Evolutionary conservation across 2,888 invertebrate genomes (phyloP).

Genomic region (Syritta pipiens): DNA sequence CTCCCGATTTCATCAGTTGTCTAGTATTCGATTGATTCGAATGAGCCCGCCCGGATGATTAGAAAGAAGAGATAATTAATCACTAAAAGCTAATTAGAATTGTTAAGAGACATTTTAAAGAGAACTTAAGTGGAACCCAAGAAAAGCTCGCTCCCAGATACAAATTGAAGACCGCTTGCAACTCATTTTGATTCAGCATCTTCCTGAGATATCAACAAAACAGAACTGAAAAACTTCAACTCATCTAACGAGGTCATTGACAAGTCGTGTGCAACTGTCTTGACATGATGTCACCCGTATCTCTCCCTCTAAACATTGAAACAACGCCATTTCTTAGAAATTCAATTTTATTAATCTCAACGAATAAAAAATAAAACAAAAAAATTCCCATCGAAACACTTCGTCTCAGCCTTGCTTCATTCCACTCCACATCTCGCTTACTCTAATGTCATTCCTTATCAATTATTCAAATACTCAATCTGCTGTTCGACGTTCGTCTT

Average conservation of each 20-base stretch:
- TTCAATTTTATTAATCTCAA: slow-evolving; percentile 5
- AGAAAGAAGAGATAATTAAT: no score
- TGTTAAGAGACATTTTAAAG: no score
- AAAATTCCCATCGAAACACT: not conserved
- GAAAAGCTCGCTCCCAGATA: no score
- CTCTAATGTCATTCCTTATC: slow-evolving; percentile 3
- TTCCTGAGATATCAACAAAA: no score
- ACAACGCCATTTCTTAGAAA: not conserved
- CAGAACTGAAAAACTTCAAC: not conserved
- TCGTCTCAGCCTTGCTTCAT: not conserved
- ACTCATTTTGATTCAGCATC: no score
- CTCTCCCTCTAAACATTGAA: not conserved
- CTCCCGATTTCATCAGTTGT: no score
- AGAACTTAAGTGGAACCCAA: no score
- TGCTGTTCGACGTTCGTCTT: slow-evolving; percentile 67
- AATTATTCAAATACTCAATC: slow-evolving; percentile 59
- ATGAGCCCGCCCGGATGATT: no score
- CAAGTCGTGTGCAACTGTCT: not conserved
- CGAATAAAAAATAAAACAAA: not conserved
- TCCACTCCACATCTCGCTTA: not conserved
- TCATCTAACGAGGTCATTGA: not conserved
- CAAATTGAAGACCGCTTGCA: no score
- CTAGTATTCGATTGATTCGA: no score
- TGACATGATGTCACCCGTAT: not conserved
- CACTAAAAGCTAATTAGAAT: no score